These are phyloP conservation scores for Zhengitettix transpicula DNA, from an alignment of 2,888 invertebrate genomes.

Conservation along the genomic window DNA sequence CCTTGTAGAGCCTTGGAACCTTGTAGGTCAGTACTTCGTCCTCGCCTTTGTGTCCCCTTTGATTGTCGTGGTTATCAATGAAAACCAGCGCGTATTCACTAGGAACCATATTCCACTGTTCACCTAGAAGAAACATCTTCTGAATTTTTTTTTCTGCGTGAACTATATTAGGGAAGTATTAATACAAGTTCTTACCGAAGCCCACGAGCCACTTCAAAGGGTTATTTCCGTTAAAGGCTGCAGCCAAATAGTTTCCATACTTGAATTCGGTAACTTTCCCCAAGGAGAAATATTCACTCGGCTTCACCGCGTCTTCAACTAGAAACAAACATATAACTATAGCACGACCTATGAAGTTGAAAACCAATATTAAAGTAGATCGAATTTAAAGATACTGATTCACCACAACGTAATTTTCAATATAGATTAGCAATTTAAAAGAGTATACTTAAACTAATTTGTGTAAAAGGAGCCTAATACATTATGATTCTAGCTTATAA, in stretches of 20 bases:
- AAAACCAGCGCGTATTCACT: slow-evolving; percentile 50
- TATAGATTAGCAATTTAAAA: too few species aligned
- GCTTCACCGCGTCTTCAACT: slow-evolving; percentile 28
- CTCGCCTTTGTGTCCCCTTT: slow-evolving; percentile 52
- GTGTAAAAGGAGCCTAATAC: too few species aligned
- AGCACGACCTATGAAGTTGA: neutral
- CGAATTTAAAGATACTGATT: too few species aligned
- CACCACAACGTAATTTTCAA: too few species aligned
- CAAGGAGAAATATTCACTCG: slow-evolving; percentile 23
- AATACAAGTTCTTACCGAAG: slow-evolving; percentile 26
- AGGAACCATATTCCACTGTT: slow-evolving; percentile 44
- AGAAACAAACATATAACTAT: neutral
- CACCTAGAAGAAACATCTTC: neutral
- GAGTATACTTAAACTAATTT: too few species aligned
- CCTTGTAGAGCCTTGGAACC: slow-evolving; percentile 43
- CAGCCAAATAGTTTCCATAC: slow-evolving; percentile 36
- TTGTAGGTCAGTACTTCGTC: slow-evolving; percentile 51
- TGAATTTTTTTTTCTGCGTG: neutral
- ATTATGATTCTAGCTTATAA: too few species aligned
- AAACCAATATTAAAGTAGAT: too few species aligned
- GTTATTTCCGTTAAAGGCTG: slow-evolving; percentile 39
- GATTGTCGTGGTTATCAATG: slow-evolving; percentile 85
- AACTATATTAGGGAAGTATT: too few species aligned
- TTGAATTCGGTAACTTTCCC: slow-evolving; percentile 66
- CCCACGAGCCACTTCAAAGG: slow-evolving; percentile 43